Conservation (phyloP, 2,113 vertebrate species). For the Hippopotamus amphibius region DNA sequence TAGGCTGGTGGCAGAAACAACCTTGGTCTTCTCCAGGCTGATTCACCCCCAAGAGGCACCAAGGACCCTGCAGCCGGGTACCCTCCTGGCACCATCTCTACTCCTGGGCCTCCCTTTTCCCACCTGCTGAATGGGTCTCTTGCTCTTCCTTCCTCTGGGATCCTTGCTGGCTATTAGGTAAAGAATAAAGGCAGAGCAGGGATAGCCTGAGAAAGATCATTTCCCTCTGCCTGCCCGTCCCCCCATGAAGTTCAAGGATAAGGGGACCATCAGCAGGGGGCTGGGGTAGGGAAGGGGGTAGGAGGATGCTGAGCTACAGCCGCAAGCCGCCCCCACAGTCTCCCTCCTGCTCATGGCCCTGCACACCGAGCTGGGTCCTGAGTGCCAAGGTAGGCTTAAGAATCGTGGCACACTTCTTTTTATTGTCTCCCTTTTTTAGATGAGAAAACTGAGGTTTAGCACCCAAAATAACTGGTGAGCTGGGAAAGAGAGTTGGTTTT, state of each 20-base stretch:
- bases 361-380: accelerated
- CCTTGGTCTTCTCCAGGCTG: neutral
- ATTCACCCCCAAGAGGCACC: neutral
- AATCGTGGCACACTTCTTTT: accelerated
- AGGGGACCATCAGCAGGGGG: neutral
- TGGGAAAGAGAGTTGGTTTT: neutral
- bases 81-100: neutral
- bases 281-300: accelerated
- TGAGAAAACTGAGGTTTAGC: neutral
- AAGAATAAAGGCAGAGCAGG: neutral
- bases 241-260: neutral
- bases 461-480: neutral
- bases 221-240: neutral
- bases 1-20: neutral
- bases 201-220: neutral
- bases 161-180: neutral
- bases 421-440: neutral
- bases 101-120: neutral
- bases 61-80: neutral
- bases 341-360: neutral
- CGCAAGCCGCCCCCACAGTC: neutral
- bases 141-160: neutral
- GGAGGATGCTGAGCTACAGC: neutral
- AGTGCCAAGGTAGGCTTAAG: neutral
- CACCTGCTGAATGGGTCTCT: neutral